These are phyloP conservation scores for Varanus salvator DNA, from an alignment of 2,113 vertebrate species.

Conservation along the genomic window DNA sequence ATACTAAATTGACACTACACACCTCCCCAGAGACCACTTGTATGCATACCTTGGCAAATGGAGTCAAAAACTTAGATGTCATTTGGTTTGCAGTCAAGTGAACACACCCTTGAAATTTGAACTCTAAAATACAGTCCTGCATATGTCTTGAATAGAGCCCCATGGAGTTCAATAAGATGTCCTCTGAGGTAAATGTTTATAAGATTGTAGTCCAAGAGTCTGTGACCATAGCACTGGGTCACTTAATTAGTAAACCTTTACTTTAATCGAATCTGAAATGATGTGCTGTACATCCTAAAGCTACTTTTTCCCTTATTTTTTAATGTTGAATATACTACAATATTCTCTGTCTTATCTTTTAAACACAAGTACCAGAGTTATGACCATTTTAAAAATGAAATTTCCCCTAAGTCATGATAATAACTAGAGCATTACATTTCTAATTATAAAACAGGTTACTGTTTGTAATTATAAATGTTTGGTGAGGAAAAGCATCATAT, in stretches of 20 bases:
- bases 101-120: neutral
- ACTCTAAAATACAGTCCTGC: neutral
- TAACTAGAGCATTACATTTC: constrained; percentile 2
- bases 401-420: neutral
- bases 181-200: neutral
- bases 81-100: neutral
- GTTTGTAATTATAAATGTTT: constrained; percentile 8
- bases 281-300: neutral
- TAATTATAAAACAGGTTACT: neutral
- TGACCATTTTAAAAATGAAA: neutral
- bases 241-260: neutral
- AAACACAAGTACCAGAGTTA: neutral
- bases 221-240: neutral
- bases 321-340: neutral
- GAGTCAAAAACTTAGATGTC: neutral
- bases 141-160: neutral
- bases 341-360: neutral
- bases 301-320: neutral
- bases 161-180: neutral
- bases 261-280: neutral
- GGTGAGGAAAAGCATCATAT: constrained; percentile 1
- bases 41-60: too few species aligned
- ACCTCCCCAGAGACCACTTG: neutral
- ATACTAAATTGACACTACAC: too few species aligned
- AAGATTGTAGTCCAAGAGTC: neutral